phyloP scores from a whole-genome alignment of 2,888 invertebrate genomes.

The Netelia inedita region DNA sequence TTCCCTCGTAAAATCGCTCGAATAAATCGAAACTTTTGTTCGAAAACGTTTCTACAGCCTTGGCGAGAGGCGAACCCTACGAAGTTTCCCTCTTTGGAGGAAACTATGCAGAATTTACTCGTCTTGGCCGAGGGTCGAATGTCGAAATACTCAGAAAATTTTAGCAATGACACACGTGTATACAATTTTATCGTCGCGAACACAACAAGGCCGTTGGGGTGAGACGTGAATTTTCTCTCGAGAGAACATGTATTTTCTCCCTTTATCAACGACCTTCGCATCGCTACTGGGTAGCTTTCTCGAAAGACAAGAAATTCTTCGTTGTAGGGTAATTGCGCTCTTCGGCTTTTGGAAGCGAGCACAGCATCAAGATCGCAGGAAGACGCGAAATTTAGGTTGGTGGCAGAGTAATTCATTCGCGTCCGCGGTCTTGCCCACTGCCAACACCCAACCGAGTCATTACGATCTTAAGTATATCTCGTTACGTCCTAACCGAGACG shows the following conservation, averaged over 20 bases:
- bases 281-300: background rate
- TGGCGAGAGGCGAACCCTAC: background rate
- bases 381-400: slow-evolving; percentile 20
- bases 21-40: slow-evolving; percentile 42
- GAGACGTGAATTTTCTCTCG: background rate
- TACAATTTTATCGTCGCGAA: background rate
- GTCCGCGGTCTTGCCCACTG: slow-evolving; percentile 12
- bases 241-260: slow-evolving; percentile 10
- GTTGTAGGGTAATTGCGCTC: background rate
- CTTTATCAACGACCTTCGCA: slow-evolving; percentile 9
- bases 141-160: slow-evolving; percentile 7
- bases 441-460: slow-evolving; percentile 16
- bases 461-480: slow-evolving; percentile 39
- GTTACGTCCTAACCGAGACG: slow-evolving; percentile 40
- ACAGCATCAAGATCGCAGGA: background rate
- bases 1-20: slow-evolving; percentile 19
- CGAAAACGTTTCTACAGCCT: background rate
- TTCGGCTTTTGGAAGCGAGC: background rate
- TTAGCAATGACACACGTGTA: slow-evolving; percentile 1
- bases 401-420: slow-evolving; percentile 23
- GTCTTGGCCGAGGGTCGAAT: background rate
- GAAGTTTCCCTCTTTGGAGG: slow-evolving; percentile 23
- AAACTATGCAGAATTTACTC: slow-evolving; percentile 27
- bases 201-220: too few relatives aligned
- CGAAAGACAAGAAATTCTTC: slow-evolving; percentile 1